These are phyloP conservation scores for Lithodes maja DNA, from an alignment of 2,888 invertebrate genomes.

Conservation along the genomic window DNA sequence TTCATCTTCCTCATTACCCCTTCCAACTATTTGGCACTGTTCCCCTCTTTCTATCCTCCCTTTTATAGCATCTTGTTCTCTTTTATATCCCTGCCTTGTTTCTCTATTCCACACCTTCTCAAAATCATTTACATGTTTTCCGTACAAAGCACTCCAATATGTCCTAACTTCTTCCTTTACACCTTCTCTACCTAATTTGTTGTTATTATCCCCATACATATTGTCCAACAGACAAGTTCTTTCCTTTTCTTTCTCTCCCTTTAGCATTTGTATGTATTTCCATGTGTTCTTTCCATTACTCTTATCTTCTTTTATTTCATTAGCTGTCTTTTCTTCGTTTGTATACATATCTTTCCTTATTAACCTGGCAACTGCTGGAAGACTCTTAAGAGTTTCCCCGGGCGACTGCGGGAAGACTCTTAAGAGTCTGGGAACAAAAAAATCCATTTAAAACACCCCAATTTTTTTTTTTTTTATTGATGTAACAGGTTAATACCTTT, in stretches of 20 bases:
- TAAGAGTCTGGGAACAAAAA: too few relatives aligned
- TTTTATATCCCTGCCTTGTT: not conserved
- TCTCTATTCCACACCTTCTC: not conserved
- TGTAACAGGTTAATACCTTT: too few relatives aligned
- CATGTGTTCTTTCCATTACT: not conserved
- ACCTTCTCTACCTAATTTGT: not conserved
- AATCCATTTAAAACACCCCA: too few relatives aligned
- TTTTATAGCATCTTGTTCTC: not conserved
- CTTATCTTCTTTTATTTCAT: not conserved
- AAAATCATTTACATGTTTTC: too few relatives aligned
- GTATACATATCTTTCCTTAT: too few relatives aligned
- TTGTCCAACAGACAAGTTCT: not conserved
- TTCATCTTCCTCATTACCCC: constrained; percentile 1
- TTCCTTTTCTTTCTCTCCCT: not conserved
- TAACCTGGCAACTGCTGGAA: not conserved
- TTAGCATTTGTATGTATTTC: not conserved
- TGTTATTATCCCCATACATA: not conserved
- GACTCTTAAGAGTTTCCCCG: too few relatives aligned
- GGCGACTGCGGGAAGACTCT: too few relatives aligned
- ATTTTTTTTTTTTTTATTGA: too few relatives aligned
- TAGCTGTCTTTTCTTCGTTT: too few relatives aligned
- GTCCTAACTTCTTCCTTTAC: not conserved
- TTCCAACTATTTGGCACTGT: too few relatives aligned
- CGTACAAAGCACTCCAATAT: not conserved
- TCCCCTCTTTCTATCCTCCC: not conserved